A percentile compares a stretch with the other conserved stretches of the same genome.
Evolutionary conservation across 2,888 invertebrate species (phyloP).

Genomic region (Philonicus albiceps): DNA sequence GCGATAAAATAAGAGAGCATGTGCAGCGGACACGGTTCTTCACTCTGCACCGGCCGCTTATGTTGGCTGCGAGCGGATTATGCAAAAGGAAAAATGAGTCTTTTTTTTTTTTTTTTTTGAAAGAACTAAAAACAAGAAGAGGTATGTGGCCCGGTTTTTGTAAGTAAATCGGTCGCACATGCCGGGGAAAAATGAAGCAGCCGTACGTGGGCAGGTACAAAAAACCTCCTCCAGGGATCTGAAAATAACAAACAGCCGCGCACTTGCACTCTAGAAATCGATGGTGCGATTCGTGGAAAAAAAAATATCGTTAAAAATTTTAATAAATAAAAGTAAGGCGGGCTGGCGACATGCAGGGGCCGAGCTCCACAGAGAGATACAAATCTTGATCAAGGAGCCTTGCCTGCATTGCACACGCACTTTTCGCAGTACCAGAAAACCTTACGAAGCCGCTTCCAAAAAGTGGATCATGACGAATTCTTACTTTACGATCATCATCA

Average conservation of each 20-base stretch:
- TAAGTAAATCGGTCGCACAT: slow-evolving; percentile 34
- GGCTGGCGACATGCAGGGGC: not conserved
- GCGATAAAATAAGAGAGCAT: slow-evolving; percentile 33
- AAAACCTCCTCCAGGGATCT: not conserved
- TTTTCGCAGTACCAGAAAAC: not conserved
- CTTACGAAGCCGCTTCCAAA: not conserved
- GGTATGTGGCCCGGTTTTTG: slow-evolving; percentile 26
- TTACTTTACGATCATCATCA: not conserved
- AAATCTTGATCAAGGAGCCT: not conserved
- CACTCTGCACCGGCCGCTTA: not conserved
- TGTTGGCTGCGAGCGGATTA: not conserved
- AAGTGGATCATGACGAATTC: slow-evolving; percentile 22
- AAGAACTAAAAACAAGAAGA: not conserved
- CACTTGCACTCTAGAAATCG: not conserved
- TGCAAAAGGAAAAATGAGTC: not conserved
- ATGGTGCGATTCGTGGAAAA: not conserved
- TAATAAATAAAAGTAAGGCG: not conserved
- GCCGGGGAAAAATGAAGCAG: slow-evolving; percentile 5
- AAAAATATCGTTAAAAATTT: not conserved
- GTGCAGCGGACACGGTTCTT: slow-evolving; percentile 27
- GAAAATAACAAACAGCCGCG: slow-evolving; percentile 12
- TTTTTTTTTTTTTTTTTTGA: too few relatives aligned
- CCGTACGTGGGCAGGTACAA: not conserved
- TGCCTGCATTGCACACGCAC: not conserved
- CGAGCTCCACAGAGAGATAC: not conserved